Conservation (phyloP, 2,888 invertebrate species). For the Leptarthrus brevirostris region DNA sequence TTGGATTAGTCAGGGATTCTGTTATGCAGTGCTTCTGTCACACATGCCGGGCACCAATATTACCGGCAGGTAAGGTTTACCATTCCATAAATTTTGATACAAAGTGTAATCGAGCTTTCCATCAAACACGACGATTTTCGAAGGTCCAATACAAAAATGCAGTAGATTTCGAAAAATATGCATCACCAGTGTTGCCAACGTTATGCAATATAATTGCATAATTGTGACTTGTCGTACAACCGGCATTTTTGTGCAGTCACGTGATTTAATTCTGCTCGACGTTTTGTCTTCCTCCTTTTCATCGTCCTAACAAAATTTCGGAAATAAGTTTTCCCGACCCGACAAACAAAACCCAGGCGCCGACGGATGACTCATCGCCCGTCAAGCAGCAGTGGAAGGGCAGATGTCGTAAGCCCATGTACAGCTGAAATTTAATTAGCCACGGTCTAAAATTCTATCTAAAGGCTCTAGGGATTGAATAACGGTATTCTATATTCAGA, state of each 20-base stretch:
- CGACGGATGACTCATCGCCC: constrained; percentile 52
- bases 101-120: constrained; percentile 34
- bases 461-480: constrained; percentile 22
- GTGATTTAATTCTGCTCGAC: constrained; percentile 15
- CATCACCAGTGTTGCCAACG: constrained; percentile 1
- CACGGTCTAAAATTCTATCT: neutral
- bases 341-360: constrained; percentile 49
- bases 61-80: constrained; percentile 78
- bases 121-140: neutral
- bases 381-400: neutral
- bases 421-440: constrained; percentile 39
- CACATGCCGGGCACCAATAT: constrained; percentile 85
- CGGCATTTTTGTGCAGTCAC: constrained; percentile 34
- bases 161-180: neutral
- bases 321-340: neutral
- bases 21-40: constrained; percentile 95
- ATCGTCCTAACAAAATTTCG: neutral
- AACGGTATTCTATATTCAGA: neutral
- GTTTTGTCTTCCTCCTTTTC: neutral
- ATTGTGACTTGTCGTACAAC: neutral
- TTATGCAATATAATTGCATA: constrained; percentile 29
- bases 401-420: constrained; percentile 16
- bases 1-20: constrained; percentile 90
- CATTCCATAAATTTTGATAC: neutral
- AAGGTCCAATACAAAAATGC: neutral